Conservation (phyloP, 1,140 invertebrate genomes). For the Drosophila takahashii region DNA sequence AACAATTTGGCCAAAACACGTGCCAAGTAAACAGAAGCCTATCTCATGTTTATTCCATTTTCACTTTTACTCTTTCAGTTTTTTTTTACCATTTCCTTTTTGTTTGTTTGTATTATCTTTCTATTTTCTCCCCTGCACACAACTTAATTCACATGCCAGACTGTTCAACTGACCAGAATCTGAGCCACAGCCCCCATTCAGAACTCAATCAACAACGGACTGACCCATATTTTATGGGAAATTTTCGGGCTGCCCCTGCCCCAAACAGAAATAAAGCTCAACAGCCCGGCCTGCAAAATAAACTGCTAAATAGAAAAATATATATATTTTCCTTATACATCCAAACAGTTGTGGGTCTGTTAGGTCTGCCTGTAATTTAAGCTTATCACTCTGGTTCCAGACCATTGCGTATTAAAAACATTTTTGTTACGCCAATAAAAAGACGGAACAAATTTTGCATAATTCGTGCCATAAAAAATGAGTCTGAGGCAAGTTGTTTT, state of each 20-base stretch:
- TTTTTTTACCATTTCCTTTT: constrained; percentile 1
- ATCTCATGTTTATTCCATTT: constrained; percentile 52
- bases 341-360: constrained; percentile 5
- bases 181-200: constrained; percentile 23
- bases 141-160: constrained; percentile 53
- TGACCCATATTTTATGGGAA: constrained; percentile 74
- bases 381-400: constrained; percentile 81
- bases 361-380: constrained; percentile 56
- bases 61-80: constrained; percentile 27
- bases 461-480: constrained; percentile 71
- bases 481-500: constrained; percentile 30
- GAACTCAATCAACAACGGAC: constrained; percentile 71
- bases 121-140: constrained; percentile 23
- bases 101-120: constrained; percentile 33
- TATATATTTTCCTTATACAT: constrained; percentile 6
- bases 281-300: constrained; percentile 46
- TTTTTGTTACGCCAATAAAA: constrained; percentile 83
- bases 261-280: constrained; percentile 60
- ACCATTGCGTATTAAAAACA: constrained; percentile 83
- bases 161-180: constrained; percentile 31
- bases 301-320: constrained; percentile 19
- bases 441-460: constrained; percentile 75
- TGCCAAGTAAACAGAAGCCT: constrained; percentile 32
- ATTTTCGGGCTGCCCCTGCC: constrained; percentile 54
- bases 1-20: constrained; percentile 44